Evolutionary conservation across 2,113 vertebrate genomes (phyloP).

Genomic region (Mustela lutreola): DNA sequence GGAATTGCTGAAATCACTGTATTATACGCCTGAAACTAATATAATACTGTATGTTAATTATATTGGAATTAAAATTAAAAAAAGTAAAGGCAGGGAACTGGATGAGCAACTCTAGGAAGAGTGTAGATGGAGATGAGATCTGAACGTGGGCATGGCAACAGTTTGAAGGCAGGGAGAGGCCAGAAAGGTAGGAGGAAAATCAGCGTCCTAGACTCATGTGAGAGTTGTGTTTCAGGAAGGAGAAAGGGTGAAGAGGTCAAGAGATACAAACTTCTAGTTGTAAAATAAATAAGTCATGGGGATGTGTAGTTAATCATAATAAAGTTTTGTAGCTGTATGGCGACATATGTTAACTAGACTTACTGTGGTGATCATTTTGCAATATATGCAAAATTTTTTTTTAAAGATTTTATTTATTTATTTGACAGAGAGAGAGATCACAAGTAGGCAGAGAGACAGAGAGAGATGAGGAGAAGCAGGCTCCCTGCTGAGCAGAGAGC

Average conservation of each 20-base stretch:
- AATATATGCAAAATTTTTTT: too few relatives aligned
- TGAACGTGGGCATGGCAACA: neutral
- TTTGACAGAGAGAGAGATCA: too few relatives aligned
- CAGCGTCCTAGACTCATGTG: neutral
- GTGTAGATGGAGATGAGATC: neutral
- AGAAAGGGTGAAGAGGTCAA: neutral
- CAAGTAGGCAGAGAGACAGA: too few relatives aligned
- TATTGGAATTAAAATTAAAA: neutral
- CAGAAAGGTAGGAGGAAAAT: neutral
- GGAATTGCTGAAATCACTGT: neutral
- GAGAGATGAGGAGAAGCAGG: too few relatives aligned
- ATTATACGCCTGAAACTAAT: neutral
- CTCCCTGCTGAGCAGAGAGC: too few relatives aligned
- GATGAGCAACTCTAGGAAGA: neutral
- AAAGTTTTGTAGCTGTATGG: neutral
- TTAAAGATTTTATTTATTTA: too few relatives aligned
- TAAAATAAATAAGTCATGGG: too few relatives aligned
- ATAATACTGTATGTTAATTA: too few relatives aligned
- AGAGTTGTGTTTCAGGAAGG: neutral
- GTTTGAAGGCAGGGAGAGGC: neutral
- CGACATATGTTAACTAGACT: neutral
- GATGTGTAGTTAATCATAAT: too few relatives aligned
- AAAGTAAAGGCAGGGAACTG: neutral
- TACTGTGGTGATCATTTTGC: neutral
- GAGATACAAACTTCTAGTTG: neutral